Evolutionary conservation across 2,888 invertebrate species (phyloP).

Genomic region (Tinea semifulvella): DNA sequence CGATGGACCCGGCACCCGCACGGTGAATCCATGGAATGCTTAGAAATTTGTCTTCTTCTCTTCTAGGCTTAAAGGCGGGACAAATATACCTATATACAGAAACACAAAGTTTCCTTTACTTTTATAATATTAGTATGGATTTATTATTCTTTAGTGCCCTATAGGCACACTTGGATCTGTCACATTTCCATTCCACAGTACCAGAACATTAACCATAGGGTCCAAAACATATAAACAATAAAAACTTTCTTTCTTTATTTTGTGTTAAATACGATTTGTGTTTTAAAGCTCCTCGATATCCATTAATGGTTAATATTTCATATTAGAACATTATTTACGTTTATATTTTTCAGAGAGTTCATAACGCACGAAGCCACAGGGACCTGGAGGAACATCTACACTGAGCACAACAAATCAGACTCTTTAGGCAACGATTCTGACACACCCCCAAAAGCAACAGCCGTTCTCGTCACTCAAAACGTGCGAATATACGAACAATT

Average conservation of each 20-base stretch:
- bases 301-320: too few species aligned
- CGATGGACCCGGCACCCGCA: too few species aligned
- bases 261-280: neutral
- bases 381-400: conserved; percentile 57
- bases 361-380: conserved; percentile 53
- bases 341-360: conserved; percentile 39
- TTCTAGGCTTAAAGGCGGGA: too few species aligned
- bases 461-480: neutral
- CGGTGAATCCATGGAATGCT: too few species aligned
- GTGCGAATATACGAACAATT: conserved; percentile 41
- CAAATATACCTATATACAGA: too few species aligned
- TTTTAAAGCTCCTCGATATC: neutral
- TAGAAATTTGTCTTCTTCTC: too few species aligned
- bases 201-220: too few species aligned
- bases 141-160: too few species aligned
- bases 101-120: too few species aligned
- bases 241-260: neutral
- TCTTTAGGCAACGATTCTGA: conserved; percentile 44
- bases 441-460: conserved; percentile 12
- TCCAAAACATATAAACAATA: neutral
- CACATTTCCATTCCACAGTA: too few species aligned
- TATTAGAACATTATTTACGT: neutral
- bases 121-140: too few species aligned
- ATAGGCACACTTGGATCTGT: too few species aligned
- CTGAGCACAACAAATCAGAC: conserved; percentile 53